phyloP scores from a whole-genome alignment of 2,113 vertebrate species.

The Illadopsis cleaveri region DNA sequence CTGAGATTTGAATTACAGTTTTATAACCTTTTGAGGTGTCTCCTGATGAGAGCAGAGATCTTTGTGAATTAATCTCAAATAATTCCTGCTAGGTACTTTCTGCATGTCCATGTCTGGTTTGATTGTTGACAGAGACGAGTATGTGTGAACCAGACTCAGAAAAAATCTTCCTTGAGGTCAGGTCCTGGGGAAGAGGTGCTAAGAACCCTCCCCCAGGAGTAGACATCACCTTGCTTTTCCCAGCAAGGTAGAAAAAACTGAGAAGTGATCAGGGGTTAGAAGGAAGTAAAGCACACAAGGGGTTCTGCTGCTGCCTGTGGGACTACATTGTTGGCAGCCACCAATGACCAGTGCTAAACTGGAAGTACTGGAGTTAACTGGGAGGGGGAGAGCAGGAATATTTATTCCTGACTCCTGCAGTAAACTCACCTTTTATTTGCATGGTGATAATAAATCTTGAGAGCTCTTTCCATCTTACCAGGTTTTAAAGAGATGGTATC shows the following conservation, averaged over 20 bases:
- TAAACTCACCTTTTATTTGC: not conserved
- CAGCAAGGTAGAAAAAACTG: not conserved
- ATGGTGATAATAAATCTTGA: not conserved
- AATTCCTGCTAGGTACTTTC: not conserved
- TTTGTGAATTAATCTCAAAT: not conserved
- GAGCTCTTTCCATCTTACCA: not conserved
- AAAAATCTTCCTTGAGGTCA: not conserved
- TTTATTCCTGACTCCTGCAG: not conserved
- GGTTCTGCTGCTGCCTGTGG: not conserved
- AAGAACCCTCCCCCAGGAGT: not conserved
- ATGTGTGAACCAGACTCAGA: not conserved
- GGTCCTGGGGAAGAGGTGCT: not conserved
- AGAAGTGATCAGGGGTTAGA: not conserved
- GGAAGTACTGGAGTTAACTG: not conserved
- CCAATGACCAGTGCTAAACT: not conserved
- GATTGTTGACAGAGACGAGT: fast-evolving
- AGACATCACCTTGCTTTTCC: not conserved
- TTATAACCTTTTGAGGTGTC: not conserved
- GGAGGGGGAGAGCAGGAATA: not conserved
- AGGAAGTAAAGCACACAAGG: not conserved
- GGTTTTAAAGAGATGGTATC: not conserved
- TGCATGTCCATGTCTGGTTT: not conserved
- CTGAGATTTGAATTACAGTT: not conserved
- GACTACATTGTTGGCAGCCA: not conserved
- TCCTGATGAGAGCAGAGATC: not conserved